phyloP scores from a whole-genome alignment of 2,888 invertebrate genomes.

The Psylliodes chrysocephalus region DNA sequence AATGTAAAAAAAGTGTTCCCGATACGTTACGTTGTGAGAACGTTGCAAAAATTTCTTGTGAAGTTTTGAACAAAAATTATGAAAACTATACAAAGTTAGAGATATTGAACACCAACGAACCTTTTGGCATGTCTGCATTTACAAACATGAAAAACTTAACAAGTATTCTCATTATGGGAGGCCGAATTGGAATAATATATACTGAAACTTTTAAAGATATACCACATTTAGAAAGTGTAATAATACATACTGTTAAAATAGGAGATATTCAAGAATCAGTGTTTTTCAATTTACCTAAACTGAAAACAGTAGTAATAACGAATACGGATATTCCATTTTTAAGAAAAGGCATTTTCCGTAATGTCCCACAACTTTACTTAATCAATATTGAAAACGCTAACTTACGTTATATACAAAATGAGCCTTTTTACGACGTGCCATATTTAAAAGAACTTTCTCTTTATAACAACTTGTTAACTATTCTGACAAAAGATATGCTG shows the following conservation, averaged over 20 bases:
- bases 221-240: constrained; percentile 18
- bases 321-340: constrained; percentile 33
- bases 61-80: too few species aligned
- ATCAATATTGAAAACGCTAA: constrained; percentile 36
- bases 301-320: constrained; percentile 27
- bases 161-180: background rate
- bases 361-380: constrained; percentile 25
- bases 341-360: constrained; percentile 26
- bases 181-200: constrained; percentile 7
- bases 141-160: background rate
- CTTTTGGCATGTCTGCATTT: too few species aligned
- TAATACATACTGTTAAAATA: constrained; percentile 25
- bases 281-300: constrained; percentile 33
- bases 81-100: too few species aligned
- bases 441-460: constrained; percentile 36
- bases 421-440: constrained; percentile 34
- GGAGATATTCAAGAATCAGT: constrained; percentile 26
- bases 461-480: constrained; percentile 35
- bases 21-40: too few species aligned
- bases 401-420: constrained; percentile 31
- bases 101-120: too few species aligned
- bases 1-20: too few species aligned
- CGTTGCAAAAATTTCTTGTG: too few species aligned
- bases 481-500: constrained; percentile 37
- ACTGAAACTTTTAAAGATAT: constrained; percentile 30